Base-by-base conservation (phyloP, 2,113 vertebrate species). In the Erpornis zantholeuca region DNA sequence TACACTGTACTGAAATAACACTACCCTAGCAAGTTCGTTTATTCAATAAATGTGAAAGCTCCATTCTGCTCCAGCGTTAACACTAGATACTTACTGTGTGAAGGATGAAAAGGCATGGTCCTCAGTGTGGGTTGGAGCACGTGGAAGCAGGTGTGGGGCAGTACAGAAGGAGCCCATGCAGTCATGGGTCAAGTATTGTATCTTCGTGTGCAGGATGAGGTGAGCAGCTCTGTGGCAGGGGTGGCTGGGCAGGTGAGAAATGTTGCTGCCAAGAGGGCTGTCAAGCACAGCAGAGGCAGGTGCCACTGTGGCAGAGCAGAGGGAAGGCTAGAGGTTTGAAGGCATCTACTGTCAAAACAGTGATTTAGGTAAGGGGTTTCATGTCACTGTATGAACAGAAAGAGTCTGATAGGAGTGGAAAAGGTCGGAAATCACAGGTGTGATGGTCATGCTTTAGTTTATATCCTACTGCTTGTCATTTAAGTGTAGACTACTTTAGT, bases 221-320 rank as follows among this genome's bases (percentile, higher is more conserved):
- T 64, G 42, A 2, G 0, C 4, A 7, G 29, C 40, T 15, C 42
- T 52, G 8, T 3, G 2, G 14, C 2, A 6, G 60, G 6, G 3
- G 15, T 54, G 36, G 7, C 54, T 35, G 33, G 11, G 15, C 18
- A 38, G n/a, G 27, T n/a, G 49, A n/a, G 47, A 69, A 7, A 23
- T 29, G 1, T 16, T 49, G 35, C 28, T 72, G 47, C 27, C 1
- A 2, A 7, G 21, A 23, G 12, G 16, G 8, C 15, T 2, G 1
- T 27, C 45, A 15, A 35, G 12, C 64, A 49, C 59, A 44, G 56
- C 47, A 3, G 1, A 44, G 19, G 20, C 45, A 21, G 35, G 40
- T 15, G 6, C 47, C 10, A 23, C 40, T 38, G 38, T 0, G 0
- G 35, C 27, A 38, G 49, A 60, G 38, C 29, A 35, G 22, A 54